Conservation (phyloP, 2,797 vertebrate genomes). For the Hirundo rustica region DNA sequence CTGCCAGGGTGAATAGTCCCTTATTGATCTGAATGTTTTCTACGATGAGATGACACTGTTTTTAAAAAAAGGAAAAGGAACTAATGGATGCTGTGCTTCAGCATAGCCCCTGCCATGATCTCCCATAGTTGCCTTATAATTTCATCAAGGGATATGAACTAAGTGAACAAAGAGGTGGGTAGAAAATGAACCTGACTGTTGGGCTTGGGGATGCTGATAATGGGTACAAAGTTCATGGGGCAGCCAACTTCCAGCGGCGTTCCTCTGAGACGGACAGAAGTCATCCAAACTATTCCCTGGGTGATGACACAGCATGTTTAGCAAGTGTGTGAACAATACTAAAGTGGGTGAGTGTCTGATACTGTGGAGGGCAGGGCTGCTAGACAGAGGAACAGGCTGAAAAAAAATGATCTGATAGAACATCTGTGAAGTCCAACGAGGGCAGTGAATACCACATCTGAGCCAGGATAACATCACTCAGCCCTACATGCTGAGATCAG, state of each 20-base stretch:
- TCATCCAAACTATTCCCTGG: not conserved
- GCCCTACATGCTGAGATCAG: not conserved
- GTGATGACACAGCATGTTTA: not conserved
- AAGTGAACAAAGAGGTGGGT: not conserved
- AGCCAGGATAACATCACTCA: not conserved
- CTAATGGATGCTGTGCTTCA: rapidly evolving
- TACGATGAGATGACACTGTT: not conserved
- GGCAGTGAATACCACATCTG: not conserved
- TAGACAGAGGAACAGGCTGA: not conserved
- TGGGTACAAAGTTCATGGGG: not conserved
- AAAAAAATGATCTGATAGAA: not conserved
- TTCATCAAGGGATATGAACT: not conserved
- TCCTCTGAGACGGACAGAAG: not conserved
- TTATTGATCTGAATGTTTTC: not conserved
- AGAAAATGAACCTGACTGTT: not conserved
- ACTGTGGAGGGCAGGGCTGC: rapidly evolving
- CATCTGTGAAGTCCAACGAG: not conserved
- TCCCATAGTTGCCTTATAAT: not conserved
- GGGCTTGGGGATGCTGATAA: not conserved
- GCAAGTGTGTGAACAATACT: not conserved
- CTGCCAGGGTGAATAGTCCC: not conserved
- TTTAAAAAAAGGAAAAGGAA: not conserved
- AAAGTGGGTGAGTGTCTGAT: not conserved
- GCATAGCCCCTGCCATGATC: not conserved
- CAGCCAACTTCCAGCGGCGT: rapidly evolving